Conservation (phyloP, 2,888 invertebrate genomes). For the Drosophila neoperkinsi region DNA sequence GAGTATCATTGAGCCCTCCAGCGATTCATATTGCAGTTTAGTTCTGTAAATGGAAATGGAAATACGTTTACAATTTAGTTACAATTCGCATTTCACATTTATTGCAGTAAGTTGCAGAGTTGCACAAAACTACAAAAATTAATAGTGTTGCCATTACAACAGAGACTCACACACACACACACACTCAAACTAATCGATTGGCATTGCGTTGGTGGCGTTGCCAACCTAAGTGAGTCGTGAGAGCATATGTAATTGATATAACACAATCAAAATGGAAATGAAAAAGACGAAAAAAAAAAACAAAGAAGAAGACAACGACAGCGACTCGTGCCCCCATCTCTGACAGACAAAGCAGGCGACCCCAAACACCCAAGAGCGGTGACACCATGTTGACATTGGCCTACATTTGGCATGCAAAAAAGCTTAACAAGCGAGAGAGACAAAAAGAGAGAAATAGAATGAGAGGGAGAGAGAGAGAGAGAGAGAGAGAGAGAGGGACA, state of each 20-base stretch:
- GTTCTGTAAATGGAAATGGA: conserved; percentile 74
- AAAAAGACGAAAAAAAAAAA: not conserved
- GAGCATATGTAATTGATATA: conserved; percentile 61
- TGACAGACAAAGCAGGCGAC: conserved; percentile 63
- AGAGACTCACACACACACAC: conserved; percentile 2
- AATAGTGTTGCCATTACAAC: conserved; percentile 69
- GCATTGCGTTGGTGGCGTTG: conserved; percentile 66
- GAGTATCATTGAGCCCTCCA: conserved; percentile 84
- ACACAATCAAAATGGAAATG: conserved; percentile 14
- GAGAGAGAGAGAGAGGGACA: conserved; percentile 12
- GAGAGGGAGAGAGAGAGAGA: not conserved
- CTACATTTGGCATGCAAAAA: conserved; percentile 79
- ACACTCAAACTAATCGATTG: conserved; percentile 65
- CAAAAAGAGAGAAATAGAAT: conserved; percentile 20
- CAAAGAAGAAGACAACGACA: not conserved
- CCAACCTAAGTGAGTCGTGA: conserved; percentile 43
- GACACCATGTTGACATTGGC: conserved; percentile 80
- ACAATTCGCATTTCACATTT: conserved; percentile 22
- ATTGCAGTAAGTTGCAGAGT: conserved; percentile 47
- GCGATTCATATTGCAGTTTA: conserved; percentile 84
- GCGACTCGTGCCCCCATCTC: conserved; percentile 36
- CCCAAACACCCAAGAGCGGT: conserved; percentile 78
- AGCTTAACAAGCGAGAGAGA: conserved; percentile 18
- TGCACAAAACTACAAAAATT: conserved; percentile 47
- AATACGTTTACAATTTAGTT: conserved; percentile 2